Evolutionary conservation across 2,888 invertebrate species (phyloP).

Genomic region (Drosophila colorata): DNA sequence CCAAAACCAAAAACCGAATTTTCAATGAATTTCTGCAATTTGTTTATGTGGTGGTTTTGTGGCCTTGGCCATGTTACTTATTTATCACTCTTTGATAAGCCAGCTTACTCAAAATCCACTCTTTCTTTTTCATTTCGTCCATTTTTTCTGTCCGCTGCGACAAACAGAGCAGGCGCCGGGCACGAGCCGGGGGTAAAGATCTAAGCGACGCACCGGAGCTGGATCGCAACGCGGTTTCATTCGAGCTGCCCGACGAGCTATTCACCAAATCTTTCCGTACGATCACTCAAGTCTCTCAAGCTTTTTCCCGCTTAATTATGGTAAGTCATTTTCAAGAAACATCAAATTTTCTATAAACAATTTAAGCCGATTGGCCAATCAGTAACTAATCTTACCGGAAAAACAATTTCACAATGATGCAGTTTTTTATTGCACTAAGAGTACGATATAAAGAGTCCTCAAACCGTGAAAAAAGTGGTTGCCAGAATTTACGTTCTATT

Average conservation of each 20-base stretch:
- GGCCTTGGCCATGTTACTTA: constrained; percentile 33
- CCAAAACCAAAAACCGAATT: constrained; percentile 26
- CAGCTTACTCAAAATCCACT: constrained; percentile 33
- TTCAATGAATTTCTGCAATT: constrained; percentile 9
- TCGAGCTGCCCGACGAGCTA: constrained; percentile 87
- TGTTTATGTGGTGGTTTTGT: background rate
- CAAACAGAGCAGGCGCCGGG: constrained; percentile 47
- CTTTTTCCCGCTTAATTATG: constrained; percentile 87
- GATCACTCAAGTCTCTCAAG: constrained; percentile 87
- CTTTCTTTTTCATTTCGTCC: constrained; percentile 22
- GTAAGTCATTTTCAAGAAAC: constrained; percentile 83
- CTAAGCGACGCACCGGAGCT: constrained; percentile 86
- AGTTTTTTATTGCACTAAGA: too few relatives aligned
- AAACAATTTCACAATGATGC: too few relatives aligned
- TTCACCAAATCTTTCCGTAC: constrained; percentile 88
- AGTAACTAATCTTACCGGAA: too few relatives aligned
- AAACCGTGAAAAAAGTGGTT: too few relatives aligned
- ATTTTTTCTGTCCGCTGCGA: constrained; percentile 9
- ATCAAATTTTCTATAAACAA: background rate
- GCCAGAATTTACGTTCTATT: too few relatives aligned
- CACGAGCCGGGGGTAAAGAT: constrained; percentile 81
- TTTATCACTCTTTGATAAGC: constrained; percentile 11
- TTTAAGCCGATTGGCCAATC: too few relatives aligned
- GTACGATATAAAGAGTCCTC: too few relatives aligned
- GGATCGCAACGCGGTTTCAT: constrained; percentile 86